Base-by-base conservation (phyloP, 2,888 invertebrate genomes). In the Molanna angustata region DNA sequence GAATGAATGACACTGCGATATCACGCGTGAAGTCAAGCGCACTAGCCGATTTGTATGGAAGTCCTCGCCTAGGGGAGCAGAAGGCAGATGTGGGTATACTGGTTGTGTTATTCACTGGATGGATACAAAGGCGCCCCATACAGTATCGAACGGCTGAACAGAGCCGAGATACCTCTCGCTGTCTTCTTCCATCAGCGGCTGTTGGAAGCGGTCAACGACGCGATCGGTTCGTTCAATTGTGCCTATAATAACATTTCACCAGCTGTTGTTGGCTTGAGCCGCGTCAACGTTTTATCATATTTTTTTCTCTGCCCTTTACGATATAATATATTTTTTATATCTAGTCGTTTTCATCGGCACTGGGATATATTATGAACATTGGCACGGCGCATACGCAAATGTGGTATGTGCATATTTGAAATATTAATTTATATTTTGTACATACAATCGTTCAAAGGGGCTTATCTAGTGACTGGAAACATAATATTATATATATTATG, bases 41-140 rank as follows among this genome's bases (percentile, higher is more conserved):
- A 14, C 16, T 18, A 18, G 14, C 14, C 16, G 18, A 39, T 39
- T 39, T 41, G 41, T 20, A 18, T 39, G 37, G 39, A 19, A 47
- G 9, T n/a, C n/a, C n/a, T 37, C 17, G 21, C 22, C 18, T 31
- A 20, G 21, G 47, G 27, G 47, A 11, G 47, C 17, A 32, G 17
- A 14, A 27, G 46, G 41, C 49, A 49, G 49, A 40, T 49, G 41
- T 39, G 27, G 32, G 18, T 16, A 18, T 45, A 39, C 39, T 16
- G 47, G 9, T 9, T 39, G 33, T 39, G 39, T 39, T 39, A 39
- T 39, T 14, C 39, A 16, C 39, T 9, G n/a, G n/a, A n/a, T 33
- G 18, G 39, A 4, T 18, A 46, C 35, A 37, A 46, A 46, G 33
- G 46, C 46, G 27, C 31, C n/a, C 37, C 11, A 39, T 16, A 13